Evolutionary conservation across 2,113 vertebrate genomes (phyloP), one percentile per base, ranked within the genome.

Genomic region (Polypterus senegalus): DNA sequence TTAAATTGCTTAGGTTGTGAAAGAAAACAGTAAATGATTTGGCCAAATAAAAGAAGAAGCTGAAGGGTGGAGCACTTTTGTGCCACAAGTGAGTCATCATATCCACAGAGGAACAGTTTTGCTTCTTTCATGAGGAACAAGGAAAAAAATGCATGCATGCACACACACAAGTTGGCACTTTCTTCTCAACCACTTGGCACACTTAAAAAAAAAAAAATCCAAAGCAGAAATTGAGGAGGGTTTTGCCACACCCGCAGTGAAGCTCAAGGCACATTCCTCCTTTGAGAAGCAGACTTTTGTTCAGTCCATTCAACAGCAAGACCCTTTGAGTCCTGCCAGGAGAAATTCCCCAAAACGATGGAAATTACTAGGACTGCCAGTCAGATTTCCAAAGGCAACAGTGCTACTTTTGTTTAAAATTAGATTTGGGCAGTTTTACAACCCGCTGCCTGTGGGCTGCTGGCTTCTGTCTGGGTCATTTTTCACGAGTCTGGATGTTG

Each of bases 11-110:
- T 27, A 27, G 27, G 27, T 27, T 27, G 27, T 27, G 27, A 27
- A 27, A 27, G 27, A 27, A 27, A 27, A 27, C 27, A 27, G 2
- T 27, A 27, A 27, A 27, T 27, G 27, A 46, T 46, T 10, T 58
- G 44, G 51, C 69, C 47, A 57, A 10, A 53, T 5, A 57, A 46
- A 56, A 47, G 6, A 57, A 10, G 5, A 68, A 64, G 54, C 27
- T 27, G 27, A 46, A 59, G 64, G 59, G 51, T 52, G 46, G 57
- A 66, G 64, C 59, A 63, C 46, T 54, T 5, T 43, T 45, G 46
- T 58, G 8, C 56, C 56, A 45, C 56, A 58, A 47, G 48, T 79
- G 73, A 78, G 66, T 76, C 74, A 78, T 52, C 53, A 49, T 58
- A 58, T 58, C 56, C 27, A 8, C 56, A 57, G 4, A 57, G 56